A percentile compares a stretch with the other conserved stretches of the same genome.
phyloP scores from a whole-genome alignment of 2,797 vertebrate species.

The Falco biarmicus region DNA sequence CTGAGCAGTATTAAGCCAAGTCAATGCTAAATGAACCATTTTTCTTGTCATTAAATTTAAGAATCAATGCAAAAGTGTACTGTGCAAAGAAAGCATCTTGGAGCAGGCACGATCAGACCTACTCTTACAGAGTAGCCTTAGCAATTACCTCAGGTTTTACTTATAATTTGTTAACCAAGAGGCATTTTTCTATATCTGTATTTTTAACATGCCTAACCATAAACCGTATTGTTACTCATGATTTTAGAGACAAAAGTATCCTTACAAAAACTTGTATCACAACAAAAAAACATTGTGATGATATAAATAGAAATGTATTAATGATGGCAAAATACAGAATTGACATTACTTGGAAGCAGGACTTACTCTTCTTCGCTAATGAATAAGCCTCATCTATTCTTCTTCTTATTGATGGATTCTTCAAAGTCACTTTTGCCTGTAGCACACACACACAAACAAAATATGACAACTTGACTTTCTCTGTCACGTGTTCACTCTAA shows the following conservation, averaged over 20 bases:
- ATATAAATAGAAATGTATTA: neutral
- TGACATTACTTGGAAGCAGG: neutral
- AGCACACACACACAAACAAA: conserved; percentile 38
- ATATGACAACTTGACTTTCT: neutral
- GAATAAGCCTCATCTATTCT: conserved; percentile 87
- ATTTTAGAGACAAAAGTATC: neutral
- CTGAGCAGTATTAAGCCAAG: neutral
- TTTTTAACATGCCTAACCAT: neutral
- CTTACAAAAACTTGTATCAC: neutral
- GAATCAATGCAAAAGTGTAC: neutral
- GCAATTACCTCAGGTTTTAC: neutral
- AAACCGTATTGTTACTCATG: neutral
- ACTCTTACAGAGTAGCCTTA: neutral
- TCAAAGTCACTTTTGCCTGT: conserved; percentile 93
- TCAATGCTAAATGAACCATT: neutral
- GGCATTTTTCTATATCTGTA: neutral
- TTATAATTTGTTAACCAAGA: neutral
- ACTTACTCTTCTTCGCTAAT: conserved; percentile 85
- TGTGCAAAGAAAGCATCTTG: neutral
- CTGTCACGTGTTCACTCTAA: neutral
- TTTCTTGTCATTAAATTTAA: neutral
- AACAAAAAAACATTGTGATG: neutral
- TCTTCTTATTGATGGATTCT: conserved; percentile 88
- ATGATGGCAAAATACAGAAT: neutral
- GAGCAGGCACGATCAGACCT: neutral